These are phyloP conservation scores for Cyrtorhinus lividipennis DNA, from an alignment of 1,140 invertebrate species.

Conservation along the genomic window DNA sequence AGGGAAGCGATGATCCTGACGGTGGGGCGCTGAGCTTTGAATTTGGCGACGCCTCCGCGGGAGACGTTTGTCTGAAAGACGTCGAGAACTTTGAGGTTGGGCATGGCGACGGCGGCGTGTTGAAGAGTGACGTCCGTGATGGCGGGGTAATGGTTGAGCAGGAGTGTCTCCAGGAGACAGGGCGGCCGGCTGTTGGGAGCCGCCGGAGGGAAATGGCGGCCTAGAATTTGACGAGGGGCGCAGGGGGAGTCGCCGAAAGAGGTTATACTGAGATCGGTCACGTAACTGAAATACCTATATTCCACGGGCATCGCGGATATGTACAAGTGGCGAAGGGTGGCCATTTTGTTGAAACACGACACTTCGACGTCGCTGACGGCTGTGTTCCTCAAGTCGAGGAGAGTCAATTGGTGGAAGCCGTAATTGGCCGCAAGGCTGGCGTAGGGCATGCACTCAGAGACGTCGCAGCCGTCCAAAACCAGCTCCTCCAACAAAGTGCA, in stretches of 20 bases:
- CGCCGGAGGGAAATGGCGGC: not conserved
- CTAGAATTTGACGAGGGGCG: not conserved
- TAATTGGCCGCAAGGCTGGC: constrained; percentile 52
- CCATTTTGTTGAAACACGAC: constrained; percentile 45
- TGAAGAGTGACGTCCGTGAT: constrained; percentile 47
- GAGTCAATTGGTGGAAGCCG: constrained; percentile 45
- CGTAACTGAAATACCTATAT: not conserved
- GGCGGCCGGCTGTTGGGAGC: not conserved
- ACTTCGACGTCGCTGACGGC: constrained; percentile 50
- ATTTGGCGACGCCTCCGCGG: constrained; percentile 36
- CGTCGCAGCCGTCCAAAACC: constrained; percentile 42
- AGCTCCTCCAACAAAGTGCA: constrained; percentile 41
- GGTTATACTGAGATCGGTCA: constrained; percentile 21
- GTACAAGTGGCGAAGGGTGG: constrained; percentile 42
- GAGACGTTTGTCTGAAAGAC: constrained; percentile 45
- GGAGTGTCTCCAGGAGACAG: constrained; percentile 26
- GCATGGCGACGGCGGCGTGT: constrained; percentile 42
- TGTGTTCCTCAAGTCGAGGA: constrained; percentile 47
- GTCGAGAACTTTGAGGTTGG: constrained; percentile 40
- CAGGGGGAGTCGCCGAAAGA: constrained; percentile 10
- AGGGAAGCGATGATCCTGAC: constrained; percentile 17
- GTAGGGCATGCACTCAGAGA: constrained; percentile 58
- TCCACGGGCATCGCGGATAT: constrained; percentile 32
- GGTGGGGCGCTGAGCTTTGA: constrained; percentile 35
- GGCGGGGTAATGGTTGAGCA: constrained; percentile 40